These are phyloP conservation scores for Bradysia coprophila DNA, from an alignment of 1,140 invertebrate species.

Conservation along the genomic window DNA sequence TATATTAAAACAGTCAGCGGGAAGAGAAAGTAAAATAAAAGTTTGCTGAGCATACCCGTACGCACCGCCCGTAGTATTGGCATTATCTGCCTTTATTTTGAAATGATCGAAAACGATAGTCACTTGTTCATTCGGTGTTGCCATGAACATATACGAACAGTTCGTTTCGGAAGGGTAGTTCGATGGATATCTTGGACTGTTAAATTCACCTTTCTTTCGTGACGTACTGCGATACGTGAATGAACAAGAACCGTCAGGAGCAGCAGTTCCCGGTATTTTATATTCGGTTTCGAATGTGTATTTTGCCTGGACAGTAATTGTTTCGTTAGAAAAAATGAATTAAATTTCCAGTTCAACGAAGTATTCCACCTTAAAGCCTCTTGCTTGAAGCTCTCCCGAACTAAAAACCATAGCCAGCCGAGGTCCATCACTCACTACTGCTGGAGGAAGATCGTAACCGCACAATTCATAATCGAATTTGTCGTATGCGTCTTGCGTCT, in stretches of 20 bases:
- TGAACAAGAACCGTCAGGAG: slow-evolving; percentile 71
- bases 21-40: not conserved
- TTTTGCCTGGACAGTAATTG: slow-evolving; percentile 7
- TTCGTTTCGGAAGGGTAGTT: slow-evolving; percentile 83
- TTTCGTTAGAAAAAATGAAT: slow-evolving; percentile 6
- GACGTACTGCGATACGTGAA: slow-evolving; percentile 80
- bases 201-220: slow-evolving; percentile 76
- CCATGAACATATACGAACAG: slow-evolving; percentile 79
- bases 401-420: slow-evolving; percentile 84
- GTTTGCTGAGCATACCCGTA: slow-evolving; percentile 29
- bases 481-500: slow-evolving; percentile 80
- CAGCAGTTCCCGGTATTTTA: slow-evolving; percentile 83
- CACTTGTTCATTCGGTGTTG: slow-evolving; percentile 75
- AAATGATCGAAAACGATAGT: slow-evolving; percentile 86
- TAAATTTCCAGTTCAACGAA: slow-evolving; percentile 49
- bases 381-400: slow-evolving; percentile 69
- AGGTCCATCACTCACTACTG: slow-evolving; percentile 75
- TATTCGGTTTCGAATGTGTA: slow-evolving; percentile 45
- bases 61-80: slow-evolving; percentile 35
- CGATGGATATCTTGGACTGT: slow-evolving; percentile 87
- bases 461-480: slow-evolving; percentile 87
- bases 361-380: slow-evolving; percentile 71
- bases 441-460: slow-evolving; percentile 49
- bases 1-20: too few relatives aligned
- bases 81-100: slow-evolving; percentile 54